Evolutionary conservation across 1,140 invertebrate species (phyloP), one percentile per base, ranked within the genome.

Genomic region (Caerostris extrusa): DNA sequence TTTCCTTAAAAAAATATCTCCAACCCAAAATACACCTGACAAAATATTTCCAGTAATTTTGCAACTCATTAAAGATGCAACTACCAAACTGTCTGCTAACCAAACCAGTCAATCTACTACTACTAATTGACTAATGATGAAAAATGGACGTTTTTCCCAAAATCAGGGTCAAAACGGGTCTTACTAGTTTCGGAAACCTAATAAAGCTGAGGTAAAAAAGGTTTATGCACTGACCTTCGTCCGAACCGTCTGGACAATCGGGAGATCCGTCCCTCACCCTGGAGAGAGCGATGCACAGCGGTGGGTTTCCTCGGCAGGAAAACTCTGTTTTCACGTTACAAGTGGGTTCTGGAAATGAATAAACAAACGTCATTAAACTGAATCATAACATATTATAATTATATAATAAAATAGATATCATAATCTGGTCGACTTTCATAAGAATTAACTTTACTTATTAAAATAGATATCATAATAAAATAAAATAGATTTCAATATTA

Each of bases 241-340:
- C 95, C 19, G 95, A 95, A 55, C 90, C 94, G 92, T 95, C 95
- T 12, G 93, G 90, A 94, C 95, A 95, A 55, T 95, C 95, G 12
- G 83, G 83, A 17, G 85, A 67, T 14, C 95, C 95, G 90, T 95
- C 95, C 56, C 94, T 93, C 53, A 95, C 94, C 69, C 93, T 89
- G 3, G 83, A n/a, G 71, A 95, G 87, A 8, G 94, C 95, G 92
- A 95, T 95, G 89, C 95, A 95, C 5, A 93, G 7, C 6, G 92
- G 81, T 14, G 91, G 64, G 53, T 95, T 53, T 53, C 71, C 87
- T 81, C 57, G 61, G 7, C 94, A 94, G 4, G 87, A 53, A 67
- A 94, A 94, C 53, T 93, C 91, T 57, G 87, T 94, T 53, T 19
- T 53, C 34, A 69, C 4, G 50, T 94, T 86, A 82, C 94, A 94